phyloP scores from a whole-genome alignment of 2,113 vertebrate species.

The Toxotes jaculatrix region DNA sequence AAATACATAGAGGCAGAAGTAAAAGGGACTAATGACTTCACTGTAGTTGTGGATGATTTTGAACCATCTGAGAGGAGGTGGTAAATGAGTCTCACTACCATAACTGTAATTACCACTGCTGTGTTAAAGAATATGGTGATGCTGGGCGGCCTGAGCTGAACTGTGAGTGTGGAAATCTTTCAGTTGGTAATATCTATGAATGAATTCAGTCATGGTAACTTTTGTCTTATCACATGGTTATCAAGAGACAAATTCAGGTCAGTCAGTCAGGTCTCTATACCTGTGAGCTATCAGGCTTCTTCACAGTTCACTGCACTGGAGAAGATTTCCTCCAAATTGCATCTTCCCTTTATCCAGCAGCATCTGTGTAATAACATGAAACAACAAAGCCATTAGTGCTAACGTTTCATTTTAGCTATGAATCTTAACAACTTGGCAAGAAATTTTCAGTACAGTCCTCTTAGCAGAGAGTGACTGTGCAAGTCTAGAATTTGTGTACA shows the following conservation, averaged over 20 bases:
- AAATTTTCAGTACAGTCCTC: background rate
- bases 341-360: conserved; percentile 2
- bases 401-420: conserved; percentile 20
- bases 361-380: background rate
- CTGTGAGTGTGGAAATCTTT: background rate
- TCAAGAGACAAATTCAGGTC: conserved; percentile 1
- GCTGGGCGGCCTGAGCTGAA: background rate
- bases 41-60: conserved; percentile 10
- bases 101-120: conserved; percentile 4
- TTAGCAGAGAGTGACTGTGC: background rate
- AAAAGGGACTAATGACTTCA: conserved; percentile 21
- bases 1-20: conserved; percentile 8
- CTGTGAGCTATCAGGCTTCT: conserved; percentile 8
- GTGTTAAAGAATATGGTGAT: background rate
- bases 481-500: conserved; percentile 1
- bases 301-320: background rate
- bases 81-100: conserved; percentile 18
- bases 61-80: conserved; percentile 7
- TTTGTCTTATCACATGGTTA: conserved; percentile 4
- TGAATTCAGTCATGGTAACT: background rate
- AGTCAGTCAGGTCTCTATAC: conserved; percentile 6
- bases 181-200: background rate
- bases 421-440: background rate
- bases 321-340: conserved; percentile 1
- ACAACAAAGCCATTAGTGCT: background rate